Evolutionary conservation across 2,113 vertebrate genomes (phyloP).

Genomic region (Lucifuga dentata): DNA sequence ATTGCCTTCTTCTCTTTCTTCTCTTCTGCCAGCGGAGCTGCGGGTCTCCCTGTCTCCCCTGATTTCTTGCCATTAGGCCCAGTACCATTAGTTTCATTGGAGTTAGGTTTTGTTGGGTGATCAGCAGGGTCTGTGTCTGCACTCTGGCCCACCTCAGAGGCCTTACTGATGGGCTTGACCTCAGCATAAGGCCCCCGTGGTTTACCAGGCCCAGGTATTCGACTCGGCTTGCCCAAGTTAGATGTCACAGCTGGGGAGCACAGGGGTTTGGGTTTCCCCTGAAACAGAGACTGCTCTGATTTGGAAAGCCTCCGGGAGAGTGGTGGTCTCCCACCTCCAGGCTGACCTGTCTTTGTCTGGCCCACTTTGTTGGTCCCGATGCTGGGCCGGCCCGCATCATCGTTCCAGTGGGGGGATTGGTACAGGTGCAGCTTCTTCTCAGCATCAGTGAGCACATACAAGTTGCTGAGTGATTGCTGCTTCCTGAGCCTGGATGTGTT

Average conservation of each 20-base stretch:
- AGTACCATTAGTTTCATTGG: conserved; percentile 67
- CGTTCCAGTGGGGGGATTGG: conserved; percentile 90
- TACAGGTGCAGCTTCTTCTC: conserved; percentile 95
- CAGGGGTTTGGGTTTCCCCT: conserved; percentile 85
- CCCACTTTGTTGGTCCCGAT: conserved; percentile 50
- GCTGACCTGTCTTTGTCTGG: conserved; percentile 63
- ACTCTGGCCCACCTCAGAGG: conserved; percentile 82
- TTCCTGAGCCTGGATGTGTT: conserved; percentile 88
- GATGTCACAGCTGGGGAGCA: conserved; percentile 77
- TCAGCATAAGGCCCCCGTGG: conserved; percentile 93
- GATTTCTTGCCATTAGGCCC: conserved; percentile 62
- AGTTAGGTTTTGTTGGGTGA: conserved; percentile 82
- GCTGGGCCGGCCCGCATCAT: conserved; percentile 85
- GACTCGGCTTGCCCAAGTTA: conserved; percentile 87
- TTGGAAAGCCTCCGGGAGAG: conserved; percentile 90
- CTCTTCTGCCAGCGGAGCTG: conserved; percentile 51
- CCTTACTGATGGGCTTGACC: conserved; percentile 94
- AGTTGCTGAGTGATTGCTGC: conserved; percentile 92
- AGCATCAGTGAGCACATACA: conserved; percentile 92
- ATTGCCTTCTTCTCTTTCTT: conserved; percentile 67
- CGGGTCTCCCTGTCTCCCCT: conserved; percentile 74
- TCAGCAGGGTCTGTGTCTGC: conserved; percentile 85
- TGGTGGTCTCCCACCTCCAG: conserved; percentile 74
- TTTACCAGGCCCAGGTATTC: conserved; percentile 85
- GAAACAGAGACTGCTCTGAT: conserved; percentile 95